Base-by-base conservation (phyloP, 1,140 invertebrate species). In the Anthonomus grandis region DNA sequence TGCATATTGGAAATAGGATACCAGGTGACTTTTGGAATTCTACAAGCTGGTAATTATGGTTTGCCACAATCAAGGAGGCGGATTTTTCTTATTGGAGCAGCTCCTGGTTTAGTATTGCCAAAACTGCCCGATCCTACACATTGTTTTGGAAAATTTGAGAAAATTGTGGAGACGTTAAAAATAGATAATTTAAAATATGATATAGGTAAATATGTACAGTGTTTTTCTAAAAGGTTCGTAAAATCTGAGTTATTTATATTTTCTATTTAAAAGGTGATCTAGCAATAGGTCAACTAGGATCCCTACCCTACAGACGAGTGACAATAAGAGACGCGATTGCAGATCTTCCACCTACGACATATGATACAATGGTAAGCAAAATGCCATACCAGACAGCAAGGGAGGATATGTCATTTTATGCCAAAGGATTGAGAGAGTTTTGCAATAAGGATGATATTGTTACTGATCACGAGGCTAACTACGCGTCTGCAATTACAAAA, bases 1-100 rank as follows among this genome's bases (percentile, higher is more conserved):
- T 89, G 89, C 63, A 73, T 93, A 2, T 62, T 92, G 13, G 78
- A 83, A 25, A 92, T 94, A 85, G 91, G 90, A 0, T 95, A 95
- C 70, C 90, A 93, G 69, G 90, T 89, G 63, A 86, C 88, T 0
- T 91, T 93, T 74, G 90, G 88, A 2, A 79, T 93, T 13, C 68
- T 93, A 3, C 90, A 95, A 78, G 90, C 90, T n/a, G 91, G 91
- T 4, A 84, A 86, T 69, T 94, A 89, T 70, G 91, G 91, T 0
- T 81, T 94, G 2, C 86, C 91, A 9, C 90, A 93, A 71, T 90
- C 88, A 0, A 75, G 90, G 46, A 74, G 88, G 60, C 78, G 89
- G 57, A 79, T 89, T 21, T 87, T 94, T 25, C 87, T 94, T 21
- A 64, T 93, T 21, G 91, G 89, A 18, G 87, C 91, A 8, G 89